These are phyloP conservation scores for Cremastobaeus sp. DNA, from an alignment of 2,888 invertebrate species.

Conservation along the genomic window DNA sequence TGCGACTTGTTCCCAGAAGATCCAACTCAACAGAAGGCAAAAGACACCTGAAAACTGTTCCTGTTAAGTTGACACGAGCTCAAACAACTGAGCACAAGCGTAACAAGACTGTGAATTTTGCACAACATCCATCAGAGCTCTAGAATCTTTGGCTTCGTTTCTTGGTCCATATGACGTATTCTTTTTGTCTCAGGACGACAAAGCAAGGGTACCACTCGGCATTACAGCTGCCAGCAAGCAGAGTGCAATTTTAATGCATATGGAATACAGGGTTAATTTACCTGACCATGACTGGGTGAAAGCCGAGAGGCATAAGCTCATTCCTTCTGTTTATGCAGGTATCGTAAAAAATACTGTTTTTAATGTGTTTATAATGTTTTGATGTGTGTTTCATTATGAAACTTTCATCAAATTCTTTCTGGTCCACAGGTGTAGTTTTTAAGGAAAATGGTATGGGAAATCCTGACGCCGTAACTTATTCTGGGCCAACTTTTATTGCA, in stretches of 20 bases:
- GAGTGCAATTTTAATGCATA: slow-evolving; percentile 65
- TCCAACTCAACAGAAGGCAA: slow-evolving; percentile 64
- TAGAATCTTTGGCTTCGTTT: slow-evolving; percentile 62
- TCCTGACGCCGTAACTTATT: slow-evolving; percentile 72
- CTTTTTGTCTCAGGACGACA: slow-evolving; percentile 70
- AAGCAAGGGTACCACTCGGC: slow-evolving; percentile 73
- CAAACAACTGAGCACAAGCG: slow-evolving; percentile 58
- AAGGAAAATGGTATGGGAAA: slow-evolving; percentile 65
- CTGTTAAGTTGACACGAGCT: slow-evolving; percentile 60
- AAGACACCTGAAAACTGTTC: slow-evolving; percentile 66
- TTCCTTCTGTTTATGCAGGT: slow-evolving; percentile 71
- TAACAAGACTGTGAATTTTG: slow-evolving; percentile 64
- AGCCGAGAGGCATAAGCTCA: slow-evolving; percentile 69
- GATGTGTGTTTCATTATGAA: too few species aligned
- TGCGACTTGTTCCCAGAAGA: slow-evolving; percentile 63
- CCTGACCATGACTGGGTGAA: slow-evolving; percentile 72
- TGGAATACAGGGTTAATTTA: slow-evolving; percentile 66
- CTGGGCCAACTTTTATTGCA: slow-evolving; percentile 76
- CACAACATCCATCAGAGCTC: slow-evolving; percentile 12
- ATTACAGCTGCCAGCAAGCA: slow-evolving; percentile 75
- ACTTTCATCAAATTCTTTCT: too few species aligned
- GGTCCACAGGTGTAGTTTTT: too few species aligned
- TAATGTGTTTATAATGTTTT: too few species aligned
- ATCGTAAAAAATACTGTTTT: slow-evolving; percentile 59
- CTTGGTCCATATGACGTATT: slow-evolving; percentile 46